Conservation (phyloP, 2,888 invertebrate species). For the Ormyrus thymus region DNA sequence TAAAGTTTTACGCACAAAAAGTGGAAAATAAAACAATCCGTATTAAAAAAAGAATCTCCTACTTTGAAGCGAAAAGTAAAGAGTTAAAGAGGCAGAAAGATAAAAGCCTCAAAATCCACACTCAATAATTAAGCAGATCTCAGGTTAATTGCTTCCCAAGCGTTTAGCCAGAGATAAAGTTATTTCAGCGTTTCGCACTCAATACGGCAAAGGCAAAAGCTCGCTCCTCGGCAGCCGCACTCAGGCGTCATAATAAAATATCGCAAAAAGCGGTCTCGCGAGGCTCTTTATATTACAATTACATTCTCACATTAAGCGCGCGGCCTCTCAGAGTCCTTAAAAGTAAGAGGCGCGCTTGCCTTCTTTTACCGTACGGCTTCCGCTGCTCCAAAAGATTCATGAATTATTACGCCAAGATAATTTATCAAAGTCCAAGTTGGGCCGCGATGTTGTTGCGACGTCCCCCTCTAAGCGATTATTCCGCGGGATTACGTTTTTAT, state of each 20-base stretch:
- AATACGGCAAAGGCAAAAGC: neutral
- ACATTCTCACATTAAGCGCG: constrained; percentile 39
- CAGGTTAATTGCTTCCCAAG: constrained; percentile 19
- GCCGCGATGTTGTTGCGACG: neutral
- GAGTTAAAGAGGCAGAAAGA: no score
- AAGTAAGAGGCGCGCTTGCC: neutral
- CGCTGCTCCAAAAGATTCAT: constrained; percentile 22
- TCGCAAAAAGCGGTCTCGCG: neutral
- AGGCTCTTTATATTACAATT: constrained; percentile 17
- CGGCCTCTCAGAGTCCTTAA: constrained; percentile 13
- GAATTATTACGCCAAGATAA: constrained; percentile 30
- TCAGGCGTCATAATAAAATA: neutral
- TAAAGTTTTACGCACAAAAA: no score
- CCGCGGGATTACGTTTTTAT: constrained; percentile 32
- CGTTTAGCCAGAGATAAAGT: constrained; percentile 35
- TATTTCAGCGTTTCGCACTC: constrained; percentile 9
- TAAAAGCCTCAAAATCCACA: no score
- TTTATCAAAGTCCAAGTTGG: constrained; percentile 39
- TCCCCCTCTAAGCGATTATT: constrained; percentile 4
- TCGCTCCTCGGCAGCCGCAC: neutral
- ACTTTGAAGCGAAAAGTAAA: no score
- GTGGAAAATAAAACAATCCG: no score
- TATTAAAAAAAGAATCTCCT: no score
- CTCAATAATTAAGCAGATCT: neutral
- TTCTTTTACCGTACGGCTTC: neutral